These are phyloP conservation scores for Rhopalosiphum nymphaeae DNA, from an alignment of 2,888 invertebrate species.

Conservation along the genomic window DNA sequence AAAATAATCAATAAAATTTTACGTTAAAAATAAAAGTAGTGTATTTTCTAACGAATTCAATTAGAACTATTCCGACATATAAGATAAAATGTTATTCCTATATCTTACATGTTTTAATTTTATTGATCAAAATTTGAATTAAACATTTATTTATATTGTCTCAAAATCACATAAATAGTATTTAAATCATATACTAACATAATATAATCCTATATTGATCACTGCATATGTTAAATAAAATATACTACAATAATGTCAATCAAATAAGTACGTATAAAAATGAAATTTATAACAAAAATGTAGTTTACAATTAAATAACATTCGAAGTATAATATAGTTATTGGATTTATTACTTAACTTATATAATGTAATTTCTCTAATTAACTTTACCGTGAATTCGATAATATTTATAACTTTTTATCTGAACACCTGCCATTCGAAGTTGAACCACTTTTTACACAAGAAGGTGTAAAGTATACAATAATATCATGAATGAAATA, in stretches of 20 bases:
- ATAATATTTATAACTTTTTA: neutral
- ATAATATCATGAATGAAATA: neutral
- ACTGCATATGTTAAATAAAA: neutral
- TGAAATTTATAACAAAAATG: neutral
- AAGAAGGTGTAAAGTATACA: neutral
- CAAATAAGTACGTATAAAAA: neutral
- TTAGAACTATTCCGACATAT: neutral
- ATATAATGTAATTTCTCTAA: neutral
- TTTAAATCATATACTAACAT: neutral
- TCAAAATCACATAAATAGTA: neutral
- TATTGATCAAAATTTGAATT: neutral
- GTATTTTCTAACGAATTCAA: neutral
- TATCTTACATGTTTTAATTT: neutral
- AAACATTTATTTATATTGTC: neutral
- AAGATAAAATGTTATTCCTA: neutral
- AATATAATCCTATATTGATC: neutral
- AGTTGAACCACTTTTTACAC: neutral
- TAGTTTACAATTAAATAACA: neutral
- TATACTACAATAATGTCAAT: neutral
- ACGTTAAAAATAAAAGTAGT: neutral
- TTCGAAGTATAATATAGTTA: neutral
- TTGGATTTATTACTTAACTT: neutral
- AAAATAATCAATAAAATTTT: slow-evolving; percentile 42
- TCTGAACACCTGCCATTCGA: neutral
- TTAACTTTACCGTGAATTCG: neutral